Percentiles rank a stretch among this genome's conserved stretches.
phyloP scores from a whole-genome alignment of 2,888 invertebrate genomes.

The Lasioglossum zephyrum region DNA sequence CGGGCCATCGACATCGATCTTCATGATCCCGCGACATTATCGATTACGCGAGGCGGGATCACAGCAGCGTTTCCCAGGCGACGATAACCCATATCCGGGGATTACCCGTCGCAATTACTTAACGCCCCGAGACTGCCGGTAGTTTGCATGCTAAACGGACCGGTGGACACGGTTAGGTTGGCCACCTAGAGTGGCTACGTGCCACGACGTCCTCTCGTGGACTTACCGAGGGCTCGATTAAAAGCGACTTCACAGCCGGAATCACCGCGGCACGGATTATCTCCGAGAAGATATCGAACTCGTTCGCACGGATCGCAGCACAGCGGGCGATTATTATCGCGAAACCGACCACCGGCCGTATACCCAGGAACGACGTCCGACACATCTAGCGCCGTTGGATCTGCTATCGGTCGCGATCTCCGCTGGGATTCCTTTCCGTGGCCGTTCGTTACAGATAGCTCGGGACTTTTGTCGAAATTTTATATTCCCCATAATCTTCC shows the following conservation, averaged over 20 bases:
- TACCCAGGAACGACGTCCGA: constrained; percentile 25
- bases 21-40: not conserved
- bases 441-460: constrained; percentile 42
- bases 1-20: not conserved
- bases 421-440: not conserved
- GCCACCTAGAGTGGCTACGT: constrained; percentile 39
- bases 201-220: constrained; percentile 50
- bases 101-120: constrained; percentile 80
- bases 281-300: constrained; percentile 45
- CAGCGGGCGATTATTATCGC: constrained; percentile 58
- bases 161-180: constrained; percentile 22
- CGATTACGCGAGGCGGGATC: constrained; percentile 36
- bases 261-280: constrained; percentile 46
- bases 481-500: not conserved
- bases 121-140: constrained; percentile 69
- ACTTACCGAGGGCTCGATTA: constrained; percentile 67
- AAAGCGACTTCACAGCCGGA: constrained; percentile 54
- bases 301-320: constrained; percentile 48
- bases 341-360: constrained; percentile 39
- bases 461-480: not conserved
- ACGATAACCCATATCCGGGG: constrained; percentile 79
- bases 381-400: not conserved
- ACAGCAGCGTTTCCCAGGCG: constrained; percentile 44
- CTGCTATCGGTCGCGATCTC: constrained; percentile 44
- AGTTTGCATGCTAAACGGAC: constrained; percentile 79